phyloP scores from a whole-genome alignment of 2,797 vertebrate species.

The Acanthurus leucopareius region DNA sequence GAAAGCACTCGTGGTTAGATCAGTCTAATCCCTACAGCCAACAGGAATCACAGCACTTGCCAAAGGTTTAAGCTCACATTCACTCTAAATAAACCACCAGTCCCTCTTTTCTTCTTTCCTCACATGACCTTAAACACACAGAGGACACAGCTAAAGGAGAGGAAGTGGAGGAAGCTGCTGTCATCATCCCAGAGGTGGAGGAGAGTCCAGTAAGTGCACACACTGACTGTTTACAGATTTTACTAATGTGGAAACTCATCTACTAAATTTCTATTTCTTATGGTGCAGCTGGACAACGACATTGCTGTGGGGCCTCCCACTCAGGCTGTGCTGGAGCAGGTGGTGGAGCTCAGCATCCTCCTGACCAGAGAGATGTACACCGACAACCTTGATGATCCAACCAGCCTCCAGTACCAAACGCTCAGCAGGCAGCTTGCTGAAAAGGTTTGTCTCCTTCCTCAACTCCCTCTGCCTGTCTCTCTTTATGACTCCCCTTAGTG shows the following conservation, averaged over 20 bases:
- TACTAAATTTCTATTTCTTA: background rate
- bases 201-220: slow-evolving; percentile 60
- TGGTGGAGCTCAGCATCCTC: slow-evolving; percentile 90
- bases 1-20: slow-evolving; percentile 7
- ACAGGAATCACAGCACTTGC: slow-evolving; percentile 20
- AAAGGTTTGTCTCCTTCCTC: slow-evolving; percentile 82
- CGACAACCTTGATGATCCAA: slow-evolving; percentile 84
- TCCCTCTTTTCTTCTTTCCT: slow-evolving; percentile 13
- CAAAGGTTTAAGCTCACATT: slow-evolving; percentile 30
- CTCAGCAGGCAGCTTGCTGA: slow-evolving; percentile 87
- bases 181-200: slow-evolving; percentile 41
- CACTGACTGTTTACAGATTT: background rate
- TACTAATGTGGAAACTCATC: background rate
- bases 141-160: slow-evolving; percentile 33
- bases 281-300: slow-evolving; percentile 89
- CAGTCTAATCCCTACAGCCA: slow-evolving; percentile 39
- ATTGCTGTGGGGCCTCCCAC: slow-evolving; percentile 82
- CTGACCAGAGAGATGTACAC: slow-evolving; percentile 87
- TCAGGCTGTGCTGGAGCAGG: slow-evolving; percentile 83
- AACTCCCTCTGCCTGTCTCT: background rate
- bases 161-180: slow-evolving; percentile 30
- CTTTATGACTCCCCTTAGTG: slow-evolving; percentile 26
- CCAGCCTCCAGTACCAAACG: slow-evolving; percentile 77
- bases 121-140: slow-evolving; percentile 37
- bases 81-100: slow-evolving; percentile 43